Conservation (phyloP, 2,888 invertebrate species). For the Iselma pallidipennis region DNA sequence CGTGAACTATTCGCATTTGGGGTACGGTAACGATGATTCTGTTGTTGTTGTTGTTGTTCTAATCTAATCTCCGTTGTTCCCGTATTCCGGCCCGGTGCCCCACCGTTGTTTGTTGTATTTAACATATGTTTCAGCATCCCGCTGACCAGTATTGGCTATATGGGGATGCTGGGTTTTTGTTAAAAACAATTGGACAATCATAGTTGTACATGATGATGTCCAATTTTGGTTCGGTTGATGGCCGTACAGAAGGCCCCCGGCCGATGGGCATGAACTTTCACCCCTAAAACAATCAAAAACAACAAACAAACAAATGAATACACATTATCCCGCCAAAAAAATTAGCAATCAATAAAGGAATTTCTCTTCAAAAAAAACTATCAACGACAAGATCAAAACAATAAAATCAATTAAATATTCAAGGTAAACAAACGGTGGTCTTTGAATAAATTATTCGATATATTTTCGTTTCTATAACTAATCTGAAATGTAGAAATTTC, state of each 20-base stretch:
- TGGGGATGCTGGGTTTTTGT: background rate
- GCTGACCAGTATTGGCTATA: conserved; percentile 1
- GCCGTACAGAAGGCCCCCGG: background rate
- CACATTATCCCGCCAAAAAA: too few species aligned
- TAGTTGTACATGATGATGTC: background rate
- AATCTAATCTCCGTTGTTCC: background rate
- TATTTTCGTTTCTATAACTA: background rate
- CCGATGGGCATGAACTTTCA: background rate
- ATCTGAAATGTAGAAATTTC: background rate
- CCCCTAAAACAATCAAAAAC: background rate
- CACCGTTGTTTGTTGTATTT: conserved; percentile 46
- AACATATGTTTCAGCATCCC: conserved; percentile 75
- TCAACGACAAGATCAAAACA: background rate
- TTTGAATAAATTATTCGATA: background rate
- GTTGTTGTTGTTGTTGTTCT: conserved; percentile 26
- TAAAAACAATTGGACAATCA: background rate
- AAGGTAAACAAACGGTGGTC: background rate
- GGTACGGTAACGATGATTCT: conserved; percentile 47
- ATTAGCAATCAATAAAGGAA: background rate
- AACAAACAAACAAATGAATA: too few species aligned
- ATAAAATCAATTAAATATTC: background rate
- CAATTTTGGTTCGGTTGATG: background rate
- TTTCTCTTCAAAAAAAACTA: background rate
- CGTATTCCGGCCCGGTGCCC: background rate
- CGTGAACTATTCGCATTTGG: conserved; percentile 48